phyloP scores from a whole-genome alignment of 2,113 vertebrate species.

The Pterocles burchelli region DNA sequence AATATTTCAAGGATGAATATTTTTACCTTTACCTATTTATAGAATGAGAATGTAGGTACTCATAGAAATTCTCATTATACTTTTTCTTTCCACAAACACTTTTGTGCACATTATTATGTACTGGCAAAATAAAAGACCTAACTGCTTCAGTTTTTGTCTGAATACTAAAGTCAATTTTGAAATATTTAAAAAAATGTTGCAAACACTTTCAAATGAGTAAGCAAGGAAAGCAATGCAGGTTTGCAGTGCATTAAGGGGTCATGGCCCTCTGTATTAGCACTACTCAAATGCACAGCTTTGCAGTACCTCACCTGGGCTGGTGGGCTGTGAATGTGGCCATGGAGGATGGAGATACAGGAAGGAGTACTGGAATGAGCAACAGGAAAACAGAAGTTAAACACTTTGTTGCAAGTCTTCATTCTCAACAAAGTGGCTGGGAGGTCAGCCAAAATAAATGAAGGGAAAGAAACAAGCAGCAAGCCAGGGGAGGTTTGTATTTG shows the following conservation, averaged over 20 bases:
- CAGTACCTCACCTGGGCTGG: neutral
- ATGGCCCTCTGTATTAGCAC: neutral
- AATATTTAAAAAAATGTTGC: neutral
- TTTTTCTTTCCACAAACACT: neutral
- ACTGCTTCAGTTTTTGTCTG: neutral
- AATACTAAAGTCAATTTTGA: neutral
- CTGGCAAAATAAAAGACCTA: neutral
- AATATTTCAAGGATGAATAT: neutral
- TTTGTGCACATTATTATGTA: neutral
- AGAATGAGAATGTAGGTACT: neutral
- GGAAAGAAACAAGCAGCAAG: conserved; percentile 23
- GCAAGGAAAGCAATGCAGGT: neutral
- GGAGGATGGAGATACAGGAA: neutral
- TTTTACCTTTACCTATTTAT: neutral
- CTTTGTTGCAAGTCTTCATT: neutral
- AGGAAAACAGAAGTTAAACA: conserved; percentile 4
- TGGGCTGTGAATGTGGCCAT: neutral
- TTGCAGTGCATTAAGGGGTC: neutral
- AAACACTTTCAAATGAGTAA: neutral
- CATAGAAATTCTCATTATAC: neutral
- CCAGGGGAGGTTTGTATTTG: neutral
- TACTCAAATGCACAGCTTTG: neutral
- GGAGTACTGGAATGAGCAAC: neutral
- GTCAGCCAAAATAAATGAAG: conserved; percentile 51
- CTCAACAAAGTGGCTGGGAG: neutral